phyloP scores from a whole-genome alignment of 2,113 vertebrate species.

The Andinoacara biseriatus region DNA sequence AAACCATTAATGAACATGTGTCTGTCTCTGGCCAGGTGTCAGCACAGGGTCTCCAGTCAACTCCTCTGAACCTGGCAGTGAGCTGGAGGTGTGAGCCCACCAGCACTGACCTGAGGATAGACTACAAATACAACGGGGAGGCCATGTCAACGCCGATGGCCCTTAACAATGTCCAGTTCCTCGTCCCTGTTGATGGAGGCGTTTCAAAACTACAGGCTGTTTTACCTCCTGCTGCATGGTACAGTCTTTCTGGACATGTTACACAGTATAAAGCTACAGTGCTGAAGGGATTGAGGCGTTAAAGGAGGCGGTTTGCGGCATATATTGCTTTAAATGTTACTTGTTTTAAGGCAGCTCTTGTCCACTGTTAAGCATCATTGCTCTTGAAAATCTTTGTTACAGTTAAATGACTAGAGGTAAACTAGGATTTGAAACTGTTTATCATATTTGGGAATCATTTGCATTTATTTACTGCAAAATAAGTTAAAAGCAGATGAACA shows the following conservation, averaged over 20 bases:
- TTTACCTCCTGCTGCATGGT: slow-evolving; percentile 96
- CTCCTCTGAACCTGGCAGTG: slow-evolving; percentile 94
- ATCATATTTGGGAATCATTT: background rate
- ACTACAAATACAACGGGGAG: slow-evolving; percentile 97
- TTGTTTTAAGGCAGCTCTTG: no score
- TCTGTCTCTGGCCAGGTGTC: slow-evolving; percentile 83
- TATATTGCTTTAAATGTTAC: background rate
- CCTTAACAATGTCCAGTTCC: slow-evolving; percentile 98
- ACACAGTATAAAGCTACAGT: accelerated
- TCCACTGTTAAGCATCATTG: no score
- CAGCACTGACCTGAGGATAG: slow-evolving; percentile 96
- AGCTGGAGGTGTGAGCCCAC: slow-evolving; percentile 94
- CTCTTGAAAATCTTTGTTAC: no score
- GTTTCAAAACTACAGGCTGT: slow-evolving; percentile 95
- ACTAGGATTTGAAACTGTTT: no score
- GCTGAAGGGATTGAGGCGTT: background rate
- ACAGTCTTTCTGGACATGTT: slow-evolving; percentile 19
- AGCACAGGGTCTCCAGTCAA: slow-evolving; percentile 90
- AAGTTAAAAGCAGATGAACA: background rate
- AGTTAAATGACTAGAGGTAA: no score
- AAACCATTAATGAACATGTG: background rate
- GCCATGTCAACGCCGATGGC: slow-evolving; percentile 90
- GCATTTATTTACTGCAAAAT: background rate
- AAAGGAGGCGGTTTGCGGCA: background rate
- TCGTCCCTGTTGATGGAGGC: slow-evolving; percentile 91